A percentile compares a stretch with the other conserved stretches of the same genome.
Evolutionary conservation across 2,113 vertebrate genomes (phyloP).

Genomic region (Rhinichthys klamathensis): DNA sequence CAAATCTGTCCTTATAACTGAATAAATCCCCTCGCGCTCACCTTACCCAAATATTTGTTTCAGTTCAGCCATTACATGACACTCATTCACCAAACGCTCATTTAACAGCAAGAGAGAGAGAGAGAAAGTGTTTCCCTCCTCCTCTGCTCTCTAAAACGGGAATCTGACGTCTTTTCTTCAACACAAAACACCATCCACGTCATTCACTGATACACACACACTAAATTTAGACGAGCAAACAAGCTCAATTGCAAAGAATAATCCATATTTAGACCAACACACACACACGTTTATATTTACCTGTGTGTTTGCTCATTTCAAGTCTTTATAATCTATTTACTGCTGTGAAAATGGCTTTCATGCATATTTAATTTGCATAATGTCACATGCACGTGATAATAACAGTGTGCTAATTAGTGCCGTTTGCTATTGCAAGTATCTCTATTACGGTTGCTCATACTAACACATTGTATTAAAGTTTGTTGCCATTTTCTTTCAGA

Average conservation of each 20-base stretch:
- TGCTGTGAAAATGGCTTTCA: conserved; percentile 12
- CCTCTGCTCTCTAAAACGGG: conserved; percentile 24
- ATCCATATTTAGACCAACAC: conserved; percentile 4
- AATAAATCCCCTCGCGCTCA: not conserved
- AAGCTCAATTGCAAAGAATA: conserved; percentile 8
- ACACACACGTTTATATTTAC: conserved; percentile 1
- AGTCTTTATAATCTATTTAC: conserved; percentile 5
- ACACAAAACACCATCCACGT: not conserved
- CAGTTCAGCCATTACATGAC: not conserved
- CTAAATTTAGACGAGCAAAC: not conserved
- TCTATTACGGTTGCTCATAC: not conserved
- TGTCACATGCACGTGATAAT: not conserved
- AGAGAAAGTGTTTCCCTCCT: not conserved
- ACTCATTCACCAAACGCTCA: not conserved
- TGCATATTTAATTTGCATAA: not conserved
- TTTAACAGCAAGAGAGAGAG: not conserved
- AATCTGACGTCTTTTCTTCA: conserved; percentile 12
- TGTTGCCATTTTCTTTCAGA: not conserved
- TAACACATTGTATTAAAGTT: not conserved
- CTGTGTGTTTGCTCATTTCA: conserved; percentile 1
- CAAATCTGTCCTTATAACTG: not conserved
- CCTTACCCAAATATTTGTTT: not conserved
- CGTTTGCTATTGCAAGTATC: not conserved
- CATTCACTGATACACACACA: not conserved
- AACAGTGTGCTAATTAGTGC: not conserved